phyloP scores from a whole-genome alignment of 2,797 vertebrate genomes.

The Chiropotes sagulatus region DNA sequence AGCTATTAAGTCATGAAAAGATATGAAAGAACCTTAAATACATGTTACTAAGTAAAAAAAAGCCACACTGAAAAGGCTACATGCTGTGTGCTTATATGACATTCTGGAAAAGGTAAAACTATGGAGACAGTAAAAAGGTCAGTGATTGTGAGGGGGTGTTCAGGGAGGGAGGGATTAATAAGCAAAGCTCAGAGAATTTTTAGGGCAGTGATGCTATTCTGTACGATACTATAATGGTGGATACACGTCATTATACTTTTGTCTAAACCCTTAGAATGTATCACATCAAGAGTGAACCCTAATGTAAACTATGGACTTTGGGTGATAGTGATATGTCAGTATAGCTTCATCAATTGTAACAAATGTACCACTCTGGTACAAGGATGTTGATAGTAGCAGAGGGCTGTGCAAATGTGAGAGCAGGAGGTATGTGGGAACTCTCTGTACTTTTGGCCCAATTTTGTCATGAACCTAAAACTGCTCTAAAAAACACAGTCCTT shows the following conservation, averaged over 20 bases:
- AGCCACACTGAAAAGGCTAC: not conserved
- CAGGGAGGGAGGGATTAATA: not conserved
- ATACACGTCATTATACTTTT: not conserved
- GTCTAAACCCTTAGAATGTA: not conserved
- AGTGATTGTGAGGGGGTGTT: not conserved
- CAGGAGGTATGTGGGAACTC: not conserved
- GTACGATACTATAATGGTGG: not conserved
- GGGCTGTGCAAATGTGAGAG: not conserved
- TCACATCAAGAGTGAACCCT: not conserved
- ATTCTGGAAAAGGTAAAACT: conserved; percentile 2
- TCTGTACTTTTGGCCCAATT: not conserved
- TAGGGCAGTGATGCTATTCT: not conserved
- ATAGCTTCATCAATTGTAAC: not conserved
- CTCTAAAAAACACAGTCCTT: not conserved
- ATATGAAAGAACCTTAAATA: not conserved
- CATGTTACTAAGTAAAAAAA: not conserved
- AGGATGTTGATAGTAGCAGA: no score
- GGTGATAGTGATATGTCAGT: not conserved
- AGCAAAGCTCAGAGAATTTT: not conserved
- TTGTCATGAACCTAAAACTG: not conserved
- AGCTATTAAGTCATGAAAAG: not conserved
- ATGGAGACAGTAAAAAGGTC: not conserved
- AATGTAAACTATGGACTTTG: not conserved
- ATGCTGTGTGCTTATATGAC: not conserved
- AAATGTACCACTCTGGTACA: not conserved